Conservation (phyloP, 2,888 invertebrate species). For the Serripes groenlandicus region DNA sequence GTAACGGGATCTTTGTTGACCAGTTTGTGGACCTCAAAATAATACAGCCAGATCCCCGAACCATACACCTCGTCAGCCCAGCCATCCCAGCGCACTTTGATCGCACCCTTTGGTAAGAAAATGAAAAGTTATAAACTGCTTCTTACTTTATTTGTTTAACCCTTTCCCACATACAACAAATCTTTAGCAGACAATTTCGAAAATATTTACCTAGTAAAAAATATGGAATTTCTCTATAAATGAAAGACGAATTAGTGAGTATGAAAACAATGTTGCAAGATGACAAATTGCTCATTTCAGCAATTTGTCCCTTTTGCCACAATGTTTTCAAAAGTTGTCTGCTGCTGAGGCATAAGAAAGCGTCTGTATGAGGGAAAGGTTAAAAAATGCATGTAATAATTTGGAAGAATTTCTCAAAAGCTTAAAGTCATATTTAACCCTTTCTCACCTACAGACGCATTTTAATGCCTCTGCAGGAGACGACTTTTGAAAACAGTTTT, state of each 20-base stretch:
- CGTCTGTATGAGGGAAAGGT: neutral
- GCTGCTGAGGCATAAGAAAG: neutral
- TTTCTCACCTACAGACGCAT: no score
- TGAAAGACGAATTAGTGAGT: no score
- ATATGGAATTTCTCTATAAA: no score
- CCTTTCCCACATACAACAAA: neutral
- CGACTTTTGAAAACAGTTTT: no score
- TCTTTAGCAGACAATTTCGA: neutral
- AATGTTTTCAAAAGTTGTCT: neutral
- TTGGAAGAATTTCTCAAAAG: no score
- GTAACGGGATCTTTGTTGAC: constrained; percentile 23
- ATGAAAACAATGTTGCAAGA: neutral
- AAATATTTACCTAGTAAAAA: neutral
- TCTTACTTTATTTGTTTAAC: no score
- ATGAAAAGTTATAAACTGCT: no score
- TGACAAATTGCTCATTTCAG: neutral
- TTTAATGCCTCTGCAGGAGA: no score
- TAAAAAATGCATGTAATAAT: no score
- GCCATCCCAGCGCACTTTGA: constrained; percentile 63
- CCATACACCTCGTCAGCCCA: constrained; percentile 59
- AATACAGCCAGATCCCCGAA: constrained; percentile 60
- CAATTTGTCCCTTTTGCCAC: neutral
- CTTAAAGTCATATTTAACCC: no score
- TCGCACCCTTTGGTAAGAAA: constrained; percentile 39
- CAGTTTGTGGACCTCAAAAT: constrained; percentile 63